Conservation (phyloP, 1,140 invertebrate species). For the Sitobion miscanthi region DNA sequence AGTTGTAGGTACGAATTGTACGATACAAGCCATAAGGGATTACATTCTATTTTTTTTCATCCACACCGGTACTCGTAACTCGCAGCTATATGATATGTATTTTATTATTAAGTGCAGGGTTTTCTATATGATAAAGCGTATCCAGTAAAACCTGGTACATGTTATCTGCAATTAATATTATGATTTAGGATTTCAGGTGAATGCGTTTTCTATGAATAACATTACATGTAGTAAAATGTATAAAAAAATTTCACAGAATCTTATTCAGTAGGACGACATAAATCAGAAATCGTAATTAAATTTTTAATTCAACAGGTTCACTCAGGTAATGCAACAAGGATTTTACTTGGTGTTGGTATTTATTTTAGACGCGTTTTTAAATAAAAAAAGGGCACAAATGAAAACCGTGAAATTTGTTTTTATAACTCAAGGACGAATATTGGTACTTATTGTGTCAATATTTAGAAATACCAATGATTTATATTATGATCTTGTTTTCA, state of each 20-base stretch:
- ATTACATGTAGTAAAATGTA: background rate
- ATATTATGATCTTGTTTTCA: background rate
- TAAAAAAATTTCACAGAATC: background rate
- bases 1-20: background rate
- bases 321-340: background rate
- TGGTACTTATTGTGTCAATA: background rate
- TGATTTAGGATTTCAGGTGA: background rate
- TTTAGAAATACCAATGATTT: slow-evolving; percentile 31
- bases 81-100: background rate
- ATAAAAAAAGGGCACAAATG: background rate
- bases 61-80: background rate
- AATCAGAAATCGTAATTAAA: slow-evolving; percentile 8
- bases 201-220: background rate
- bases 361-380: background rate
- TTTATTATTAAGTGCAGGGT: background rate
- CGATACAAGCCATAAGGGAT: too few relatives aligned
- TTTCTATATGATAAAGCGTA: background rate
- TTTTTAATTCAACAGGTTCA: background rate
- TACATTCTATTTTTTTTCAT: too few relatives aligned
- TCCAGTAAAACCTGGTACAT: background rate
- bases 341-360: too few relatives aligned
- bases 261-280: background rate
- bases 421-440: background rate
- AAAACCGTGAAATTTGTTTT: slow-evolving; percentile 7
- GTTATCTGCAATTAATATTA: background rate